Evolutionary conservation across 2,113 vertebrate genomes (phyloP).

Genomic region (Heptranchias perlo): DNA sequence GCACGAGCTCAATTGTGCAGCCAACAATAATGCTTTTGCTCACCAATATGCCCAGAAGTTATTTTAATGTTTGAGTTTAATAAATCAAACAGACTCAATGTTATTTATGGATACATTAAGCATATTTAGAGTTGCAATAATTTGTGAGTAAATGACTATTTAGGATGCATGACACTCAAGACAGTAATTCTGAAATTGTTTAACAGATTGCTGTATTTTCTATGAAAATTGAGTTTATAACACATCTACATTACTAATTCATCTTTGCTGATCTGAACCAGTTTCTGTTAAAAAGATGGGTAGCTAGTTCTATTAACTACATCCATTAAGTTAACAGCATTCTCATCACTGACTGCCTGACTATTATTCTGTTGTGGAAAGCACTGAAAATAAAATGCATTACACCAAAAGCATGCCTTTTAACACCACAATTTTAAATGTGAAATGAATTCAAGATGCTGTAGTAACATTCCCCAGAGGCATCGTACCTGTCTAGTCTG

Average conservation of each 20-base stretch:
- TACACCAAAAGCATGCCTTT: constrained; percentile 27
- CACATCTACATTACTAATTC: neutral
- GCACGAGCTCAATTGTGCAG: neutral
- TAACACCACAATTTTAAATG: neutral
- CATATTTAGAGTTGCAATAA: neutral
- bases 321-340: neutral
- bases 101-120: neutral
- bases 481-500: constrained; percentile 87
- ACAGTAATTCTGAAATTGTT: neutral
- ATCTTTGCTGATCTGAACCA: neutral
- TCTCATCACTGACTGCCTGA: neutral
- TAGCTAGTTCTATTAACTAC: neutral
- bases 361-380: constrained; percentile 35
- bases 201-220: neutral
- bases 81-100: neutral
- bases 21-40: neutral
- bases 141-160: neutral
- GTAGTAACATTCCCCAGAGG: constrained; percentile 31
- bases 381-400: constrained; percentile 33
- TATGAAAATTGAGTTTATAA: neutral
- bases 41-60: neutral
- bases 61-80: neutral
- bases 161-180: neutral
- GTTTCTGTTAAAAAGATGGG: neutral
- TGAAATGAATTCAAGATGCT: neutral